phyloP scores from a whole-genome alignment of 2,113 vertebrate genomes.

The Athene cunicularia region DNA sequence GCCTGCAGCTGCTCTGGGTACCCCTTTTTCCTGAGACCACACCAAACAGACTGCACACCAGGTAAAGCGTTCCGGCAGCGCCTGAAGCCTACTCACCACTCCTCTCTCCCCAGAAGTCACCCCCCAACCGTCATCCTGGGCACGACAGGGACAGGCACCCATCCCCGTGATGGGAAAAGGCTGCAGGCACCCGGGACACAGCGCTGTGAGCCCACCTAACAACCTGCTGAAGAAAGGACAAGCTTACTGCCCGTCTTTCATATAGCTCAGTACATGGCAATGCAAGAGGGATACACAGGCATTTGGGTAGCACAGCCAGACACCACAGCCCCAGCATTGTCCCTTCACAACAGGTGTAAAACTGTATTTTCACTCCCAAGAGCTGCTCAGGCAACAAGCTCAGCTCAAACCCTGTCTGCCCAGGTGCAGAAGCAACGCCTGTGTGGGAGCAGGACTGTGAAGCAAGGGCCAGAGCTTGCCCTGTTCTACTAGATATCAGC shows the following conservation, averaged over 20 bases:
- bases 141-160: not conserved
- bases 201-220: not conserved
- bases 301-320: rapidly evolving
- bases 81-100: not conserved
- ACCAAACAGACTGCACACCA: not conserved
- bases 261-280: not conserved
- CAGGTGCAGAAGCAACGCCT: not conserved
- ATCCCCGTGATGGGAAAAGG: rapidly evolving
- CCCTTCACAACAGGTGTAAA: not conserved
- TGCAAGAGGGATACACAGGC: not conserved
- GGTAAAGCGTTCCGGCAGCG: not conserved
- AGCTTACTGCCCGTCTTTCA: not conserved
- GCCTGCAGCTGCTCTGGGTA: not conserved
- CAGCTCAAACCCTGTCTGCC: not conserved
- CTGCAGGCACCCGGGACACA: not conserved
- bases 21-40: not conserved
- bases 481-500: not conserved
- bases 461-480: not conserved
- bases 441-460: not conserved
- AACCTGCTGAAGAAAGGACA: not conserved
- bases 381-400: not conserved
- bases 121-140: not conserved
- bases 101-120: not conserved
- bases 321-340: rapidly evolving
- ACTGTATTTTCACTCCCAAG: rapidly evolving